phyloP scores from a whole-genome alignment of 2,888 invertebrate species.

The Onchidella celtica region DNA sequence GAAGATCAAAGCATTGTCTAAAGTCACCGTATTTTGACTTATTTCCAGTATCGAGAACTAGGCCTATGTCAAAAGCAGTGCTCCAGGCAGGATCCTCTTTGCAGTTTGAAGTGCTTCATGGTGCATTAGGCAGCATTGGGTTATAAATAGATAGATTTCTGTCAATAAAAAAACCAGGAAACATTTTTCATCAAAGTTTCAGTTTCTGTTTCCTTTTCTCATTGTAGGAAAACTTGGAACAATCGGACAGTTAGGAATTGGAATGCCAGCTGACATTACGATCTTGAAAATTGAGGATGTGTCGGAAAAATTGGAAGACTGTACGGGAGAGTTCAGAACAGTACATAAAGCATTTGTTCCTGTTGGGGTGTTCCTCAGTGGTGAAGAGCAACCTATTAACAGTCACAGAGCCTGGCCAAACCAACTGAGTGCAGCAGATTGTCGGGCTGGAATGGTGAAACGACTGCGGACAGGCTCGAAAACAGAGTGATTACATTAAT shows the following conservation, averaged over 20 bases:
- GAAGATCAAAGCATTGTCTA: no score
- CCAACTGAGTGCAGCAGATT: slow-evolving; percentile 19
- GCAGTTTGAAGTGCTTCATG: no score
- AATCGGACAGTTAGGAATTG: slow-evolving; percentile 62
- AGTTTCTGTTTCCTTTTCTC: background rate
- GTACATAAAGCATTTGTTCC: slow-evolving; percentile 62
- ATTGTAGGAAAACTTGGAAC: slow-evolving; percentile 33
- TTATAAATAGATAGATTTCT: no score
- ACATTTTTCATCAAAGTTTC: background rate
- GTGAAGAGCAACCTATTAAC: slow-evolving; percentile 53
- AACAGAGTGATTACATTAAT: no score
- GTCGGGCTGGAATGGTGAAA: slow-evolving; percentile 12
- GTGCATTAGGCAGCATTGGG: no score
- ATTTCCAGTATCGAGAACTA: no score
- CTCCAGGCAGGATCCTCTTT: no score
- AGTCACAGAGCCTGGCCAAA: slow-evolving; percentile 56
- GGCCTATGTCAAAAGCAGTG: no score
- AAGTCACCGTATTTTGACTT: no score
- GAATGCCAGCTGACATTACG: slow-evolving; percentile 70
- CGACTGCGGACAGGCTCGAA: no score
- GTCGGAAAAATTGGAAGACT: slow-evolving; percentile 66
- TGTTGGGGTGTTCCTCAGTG: slow-evolving; percentile 65
- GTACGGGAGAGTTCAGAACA: slow-evolving; percentile 60
- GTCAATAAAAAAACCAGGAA: background rate
- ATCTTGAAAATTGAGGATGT: slow-evolving; percentile 64